phyloP scores from a whole-genome alignment of 2,888 invertebrate genomes.

The Papilio protenor region DNA sequence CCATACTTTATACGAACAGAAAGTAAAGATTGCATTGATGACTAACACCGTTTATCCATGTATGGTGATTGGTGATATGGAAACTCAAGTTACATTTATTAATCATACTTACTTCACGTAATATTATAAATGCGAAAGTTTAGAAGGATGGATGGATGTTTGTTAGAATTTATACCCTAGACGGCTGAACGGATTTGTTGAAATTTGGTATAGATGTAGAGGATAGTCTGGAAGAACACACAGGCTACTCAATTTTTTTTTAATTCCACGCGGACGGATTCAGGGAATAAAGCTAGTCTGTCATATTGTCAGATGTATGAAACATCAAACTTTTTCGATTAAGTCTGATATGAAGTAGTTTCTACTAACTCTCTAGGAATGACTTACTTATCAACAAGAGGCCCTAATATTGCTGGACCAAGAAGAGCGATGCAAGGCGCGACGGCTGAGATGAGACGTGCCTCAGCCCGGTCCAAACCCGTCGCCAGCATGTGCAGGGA shows the following conservation, averaged over 20 bases:
- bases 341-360: not conserved
- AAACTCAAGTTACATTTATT: not conserved
- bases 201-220: too few species aligned
- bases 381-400: constrained; percentile 89
- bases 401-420: constrained; percentile 91
- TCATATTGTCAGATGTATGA: too few species aligned
- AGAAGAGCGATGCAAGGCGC: constrained; percentile 91
- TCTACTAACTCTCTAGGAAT: not conserved
- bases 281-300: too few species aligned
- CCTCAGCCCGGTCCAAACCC: constrained; percentile 90
- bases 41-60: not conserved
- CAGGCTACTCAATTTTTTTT: too few species aligned
- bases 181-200: too few species aligned
- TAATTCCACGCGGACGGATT: too few species aligned
- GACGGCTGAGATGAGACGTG: constrained; percentile 90
- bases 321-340: not conserved
- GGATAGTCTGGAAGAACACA: too few species aligned
- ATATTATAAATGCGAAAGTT: too few species aligned
- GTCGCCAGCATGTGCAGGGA: constrained; percentile 90
- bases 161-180: too few species aligned
- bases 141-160: too few species aligned
- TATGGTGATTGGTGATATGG: not conserved
- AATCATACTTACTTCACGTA: not conserved
- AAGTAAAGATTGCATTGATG: not conserved
- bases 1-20: constrained; percentile 10